Evolutionary conservation across 2,113 vertebrate genomes (phyloP).

Genomic region (Zosterops lateralis): DNA sequence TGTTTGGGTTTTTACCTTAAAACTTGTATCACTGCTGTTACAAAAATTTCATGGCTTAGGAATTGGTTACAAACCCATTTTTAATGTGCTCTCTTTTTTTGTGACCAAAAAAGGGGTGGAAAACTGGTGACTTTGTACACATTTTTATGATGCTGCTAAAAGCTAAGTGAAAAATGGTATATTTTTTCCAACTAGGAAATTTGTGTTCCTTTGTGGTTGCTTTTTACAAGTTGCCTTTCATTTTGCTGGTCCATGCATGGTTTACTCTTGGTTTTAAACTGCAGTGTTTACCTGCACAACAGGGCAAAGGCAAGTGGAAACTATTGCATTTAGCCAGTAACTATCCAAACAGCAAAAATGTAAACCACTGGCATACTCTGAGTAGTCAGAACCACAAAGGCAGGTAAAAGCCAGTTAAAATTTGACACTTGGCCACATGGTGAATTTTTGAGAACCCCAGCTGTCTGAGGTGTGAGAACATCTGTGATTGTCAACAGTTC

Average conservation of each 20-base stretch:
- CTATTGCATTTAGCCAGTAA: neutral
- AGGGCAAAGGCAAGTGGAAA: neutral
- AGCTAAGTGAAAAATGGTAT: neutral
- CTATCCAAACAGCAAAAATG: neutral
- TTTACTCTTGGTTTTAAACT: neutral
- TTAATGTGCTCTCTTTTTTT: neutral
- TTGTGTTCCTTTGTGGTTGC: neutral
- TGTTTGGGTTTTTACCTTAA: neutral
- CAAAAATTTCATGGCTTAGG: neutral
- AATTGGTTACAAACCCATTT: neutral
- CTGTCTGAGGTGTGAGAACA: conserved; percentile 57
- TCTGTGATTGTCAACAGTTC: conserved; percentile 55
- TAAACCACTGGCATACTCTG: neutral
- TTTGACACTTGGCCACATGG: conserved; percentile 19
- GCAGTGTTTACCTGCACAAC: neutral
- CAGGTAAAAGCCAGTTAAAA: conserved; percentile 35
- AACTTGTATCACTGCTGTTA: neutral
- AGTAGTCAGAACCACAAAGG: neutral
- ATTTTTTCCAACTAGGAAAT: neutral
- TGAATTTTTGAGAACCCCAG: conserved; percentile 39
- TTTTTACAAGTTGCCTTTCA: neutral
- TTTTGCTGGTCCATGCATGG: neutral
- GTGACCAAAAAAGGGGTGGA: neutral
- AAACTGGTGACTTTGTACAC: neutral
- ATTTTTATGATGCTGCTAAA: neutral